Percentiles rank a stretch among this genome's conserved stretches.
Evolutionary conservation across 37 sponge, comb jelly and placozoan species (phyloP).

Genomic region (Haliclona indistincta): DNA sequence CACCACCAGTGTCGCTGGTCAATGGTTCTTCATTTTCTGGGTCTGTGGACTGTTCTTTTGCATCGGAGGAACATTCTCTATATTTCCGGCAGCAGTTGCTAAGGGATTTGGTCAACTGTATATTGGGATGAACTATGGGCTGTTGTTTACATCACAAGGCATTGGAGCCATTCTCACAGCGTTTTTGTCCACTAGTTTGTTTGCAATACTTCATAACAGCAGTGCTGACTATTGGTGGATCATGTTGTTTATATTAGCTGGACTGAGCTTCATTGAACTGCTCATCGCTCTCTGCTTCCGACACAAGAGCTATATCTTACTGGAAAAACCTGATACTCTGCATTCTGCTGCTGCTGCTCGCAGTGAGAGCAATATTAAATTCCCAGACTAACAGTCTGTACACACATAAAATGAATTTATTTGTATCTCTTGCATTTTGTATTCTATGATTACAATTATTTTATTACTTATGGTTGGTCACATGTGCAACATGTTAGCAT

Average conservation of each 20-base stretch:
- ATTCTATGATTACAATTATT: not conserved
- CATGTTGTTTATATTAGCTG: conserved; percentile 37
- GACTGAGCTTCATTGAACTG: conserved; percentile 21
- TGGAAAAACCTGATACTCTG: conserved; percentile 6
- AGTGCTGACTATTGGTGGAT: conserved; percentile 37
- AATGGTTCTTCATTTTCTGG: conserved; percentile 64
- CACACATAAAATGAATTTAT: not conserved
- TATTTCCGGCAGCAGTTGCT: conserved; percentile 72
- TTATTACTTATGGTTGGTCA: too few relatives aligned
- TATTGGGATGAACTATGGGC: conserved; percentile 71
- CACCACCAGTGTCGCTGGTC: conserved; percentile 10
- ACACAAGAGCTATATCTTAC: conserved; percentile 54
- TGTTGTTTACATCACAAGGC: conserved; percentile 65
- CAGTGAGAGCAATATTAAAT: not conserved
- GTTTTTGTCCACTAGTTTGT: conserved; percentile 16
- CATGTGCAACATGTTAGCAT: too few relatives aligned
- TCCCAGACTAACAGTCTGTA: not conserved
- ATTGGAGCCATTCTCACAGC: conserved; percentile 37
- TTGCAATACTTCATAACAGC: not conserved
- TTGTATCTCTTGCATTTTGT: not conserved
- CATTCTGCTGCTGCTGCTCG: not conserved
- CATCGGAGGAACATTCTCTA: conserved; percentile 75
- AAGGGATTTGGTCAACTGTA: conserved; percentile 72
- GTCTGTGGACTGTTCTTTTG: conserved; percentile 86
- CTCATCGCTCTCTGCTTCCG: conserved; percentile 36